Evolutionary conservation across 2,797 vertebrate genomes (phyloP).

Genomic region (Bovichtus variegatus): DNA sequence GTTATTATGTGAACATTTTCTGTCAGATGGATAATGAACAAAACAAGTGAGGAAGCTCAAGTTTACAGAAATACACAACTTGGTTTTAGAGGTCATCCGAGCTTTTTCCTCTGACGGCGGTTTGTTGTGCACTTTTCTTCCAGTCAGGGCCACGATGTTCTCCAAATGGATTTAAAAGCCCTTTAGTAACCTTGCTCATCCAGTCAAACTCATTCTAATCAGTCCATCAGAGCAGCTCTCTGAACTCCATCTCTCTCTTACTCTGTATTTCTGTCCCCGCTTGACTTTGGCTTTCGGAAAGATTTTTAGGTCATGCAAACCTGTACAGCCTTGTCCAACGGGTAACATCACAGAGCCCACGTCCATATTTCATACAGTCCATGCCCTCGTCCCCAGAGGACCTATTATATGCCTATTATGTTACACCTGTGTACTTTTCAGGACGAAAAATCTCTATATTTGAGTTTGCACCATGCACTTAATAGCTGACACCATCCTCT

Average conservation of each 20-base stretch:
- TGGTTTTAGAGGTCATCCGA: constrained; percentile 33
- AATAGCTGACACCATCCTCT: constrained; percentile 1
- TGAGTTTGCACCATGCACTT: constrained; percentile 1
- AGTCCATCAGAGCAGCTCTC: no score
- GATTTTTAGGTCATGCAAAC: no score
- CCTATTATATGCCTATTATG: not conserved
- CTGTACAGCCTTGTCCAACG: no score
- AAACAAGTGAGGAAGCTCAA: constrained; percentile 12
- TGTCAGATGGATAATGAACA: not conserved
- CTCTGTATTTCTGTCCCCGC: no score
- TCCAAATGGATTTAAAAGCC: constrained; percentile 12
- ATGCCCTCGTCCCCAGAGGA: not conserved
- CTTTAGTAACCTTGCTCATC: no score
- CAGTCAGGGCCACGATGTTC: constrained; percentile 5
- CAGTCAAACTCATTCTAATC: no score
- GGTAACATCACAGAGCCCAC: no score
- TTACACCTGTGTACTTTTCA: not conserved
- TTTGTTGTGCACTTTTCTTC: constrained; percentile 26
- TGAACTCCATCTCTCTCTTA: no score
- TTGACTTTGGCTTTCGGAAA: no score
- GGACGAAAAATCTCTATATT: constrained; percentile 5
- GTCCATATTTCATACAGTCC: no score
- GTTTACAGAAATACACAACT: constrained; percentile 7
- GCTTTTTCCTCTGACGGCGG: not conserved
- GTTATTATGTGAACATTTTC: constrained; percentile 30